Evolutionary conservation across 2,113 vertebrate species (phyloP).

Genomic region (Pangasianodon gigas): DNA sequence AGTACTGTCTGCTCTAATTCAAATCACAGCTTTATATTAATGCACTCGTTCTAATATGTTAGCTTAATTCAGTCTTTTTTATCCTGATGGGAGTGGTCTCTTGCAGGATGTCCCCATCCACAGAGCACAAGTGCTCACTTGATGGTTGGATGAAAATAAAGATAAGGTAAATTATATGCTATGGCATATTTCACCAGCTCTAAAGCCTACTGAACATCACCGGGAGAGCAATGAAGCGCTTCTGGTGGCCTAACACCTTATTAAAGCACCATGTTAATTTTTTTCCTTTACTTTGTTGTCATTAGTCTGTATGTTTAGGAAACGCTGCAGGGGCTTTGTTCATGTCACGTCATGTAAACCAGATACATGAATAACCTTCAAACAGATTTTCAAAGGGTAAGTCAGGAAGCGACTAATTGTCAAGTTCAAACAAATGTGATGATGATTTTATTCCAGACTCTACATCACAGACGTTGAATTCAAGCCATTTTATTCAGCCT

Average conservation of each 20-base stretch:
- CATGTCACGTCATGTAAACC: not conserved
- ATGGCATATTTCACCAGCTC: not conserved
- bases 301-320: not conserved
- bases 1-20: not conserved
- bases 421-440: not conserved
- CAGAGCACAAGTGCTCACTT: not conserved
- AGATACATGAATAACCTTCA: not conserved
- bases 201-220: not conserved
- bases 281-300: not conserved
- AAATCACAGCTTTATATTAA: not conserved
- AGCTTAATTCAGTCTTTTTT: not conserved
- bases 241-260: not conserved
- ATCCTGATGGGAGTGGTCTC: not conserved
- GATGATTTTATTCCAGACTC: not conserved
- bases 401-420: too few species aligned
- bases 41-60: not conserved
- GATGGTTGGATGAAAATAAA: not conserved
- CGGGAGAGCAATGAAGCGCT: not conserved
- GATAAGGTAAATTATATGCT: not conserved
- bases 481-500: not conserved
- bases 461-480: not conserved
- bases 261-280: not conserved
- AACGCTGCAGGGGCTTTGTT: not conserved
- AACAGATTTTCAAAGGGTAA: not conserved
- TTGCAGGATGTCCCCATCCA: not conserved